Conservation (phyloP, 2,888 invertebrate genomes). For the Eristalinus aeneus region DNA sequence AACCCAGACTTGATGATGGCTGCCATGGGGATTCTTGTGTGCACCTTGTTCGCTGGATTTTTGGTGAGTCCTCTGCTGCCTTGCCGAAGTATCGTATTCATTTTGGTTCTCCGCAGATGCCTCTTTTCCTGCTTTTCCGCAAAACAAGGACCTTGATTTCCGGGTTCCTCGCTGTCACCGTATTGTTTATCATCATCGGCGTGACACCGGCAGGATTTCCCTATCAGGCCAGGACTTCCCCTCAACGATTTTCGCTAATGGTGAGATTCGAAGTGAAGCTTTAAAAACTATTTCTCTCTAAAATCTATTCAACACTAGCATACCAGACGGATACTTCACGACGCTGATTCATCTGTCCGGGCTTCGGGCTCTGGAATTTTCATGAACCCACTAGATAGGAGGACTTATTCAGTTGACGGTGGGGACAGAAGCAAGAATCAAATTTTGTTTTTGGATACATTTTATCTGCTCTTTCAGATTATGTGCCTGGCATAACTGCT, state of each 20-base stretch:
- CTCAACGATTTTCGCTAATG: constrained; percentile 82
- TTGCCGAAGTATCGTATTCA: neutral
- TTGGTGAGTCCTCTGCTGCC: constrained; percentile 74
- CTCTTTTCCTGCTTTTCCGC: constrained; percentile 78
- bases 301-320: constrained; percentile 77
- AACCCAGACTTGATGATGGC: constrained; percentile 83
- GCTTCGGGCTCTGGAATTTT: constrained; percentile 81
- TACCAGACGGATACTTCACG: constrained; percentile 80
- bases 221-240: constrained; percentile 80
- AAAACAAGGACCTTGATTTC: constrained; percentile 77
- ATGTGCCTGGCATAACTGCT: constrained; percentile 65
- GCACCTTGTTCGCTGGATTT: constrained; percentile 77
- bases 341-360: constrained; percentile 75
- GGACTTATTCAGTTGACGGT: constrained; percentile 73
- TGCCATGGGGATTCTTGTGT: constrained; percentile 77
- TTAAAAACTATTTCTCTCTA: neutral
- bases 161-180: constrained; percentile 74
- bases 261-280: constrained; percentile 77
- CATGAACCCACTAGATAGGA: constrained; percentile 81
- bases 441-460: neutral
- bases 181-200: constrained; percentile 77
- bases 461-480: constrained; percentile 7
- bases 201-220: constrained; percentile 83
- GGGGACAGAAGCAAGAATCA: neutral
- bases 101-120: constrained; percentile 74